Evolutionary conservation across 2,888 invertebrate species (phyloP), one percentile per base, ranked within the genome.

Genomic region (Eucera pruinosa): DNA sequence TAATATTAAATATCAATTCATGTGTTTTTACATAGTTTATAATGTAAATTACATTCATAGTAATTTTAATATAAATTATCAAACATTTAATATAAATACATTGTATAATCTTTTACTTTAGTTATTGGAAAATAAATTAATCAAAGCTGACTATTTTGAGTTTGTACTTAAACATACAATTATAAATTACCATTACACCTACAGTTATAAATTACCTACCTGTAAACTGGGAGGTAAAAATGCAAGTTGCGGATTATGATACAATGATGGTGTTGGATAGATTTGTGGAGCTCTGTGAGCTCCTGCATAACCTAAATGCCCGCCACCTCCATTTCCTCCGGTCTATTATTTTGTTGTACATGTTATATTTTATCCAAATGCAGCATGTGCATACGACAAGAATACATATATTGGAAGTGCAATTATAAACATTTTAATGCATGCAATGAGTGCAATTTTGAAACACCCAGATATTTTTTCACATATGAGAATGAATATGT

Each of bases 201-300:
- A 11, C 43, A 43, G 66, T 57, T 23, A 52, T 33, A 41, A 57
- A 57, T 45, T 60, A 84, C 82, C 79, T 80, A 85, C 92, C 92
- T 92, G 91, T 78, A 89, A 87, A 85, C 90, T 91, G 74, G 92
- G 92, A 81, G 91, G 91, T 87, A 92, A 91, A 85, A 92, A 92
- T 89, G 92, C 92, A 88, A 91, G 89, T 85, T 92, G 92, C 83
- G 92, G 92, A 86, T 91, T 92, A 89, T 89, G 88, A 88, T 91
- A 92, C 78, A 90, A 92, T 80, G 91, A 92, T 83, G 89, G 90
- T 83, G 89, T 90, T 76, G 92, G 92, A 89, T 92, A 92, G 80
- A 92, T 90, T 88, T 92, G 92, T 33, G 91, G 91, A 83, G 90
- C 91, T 89, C 90, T 89, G 84, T 92, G 90, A 86, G 91, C 89